A percentile compares a stretch with the other conserved stretches of the same genome.
phyloP scores from a whole-genome alignment of 2,888 invertebrate genomes.

The Phanerotoma sp. region DNA sequence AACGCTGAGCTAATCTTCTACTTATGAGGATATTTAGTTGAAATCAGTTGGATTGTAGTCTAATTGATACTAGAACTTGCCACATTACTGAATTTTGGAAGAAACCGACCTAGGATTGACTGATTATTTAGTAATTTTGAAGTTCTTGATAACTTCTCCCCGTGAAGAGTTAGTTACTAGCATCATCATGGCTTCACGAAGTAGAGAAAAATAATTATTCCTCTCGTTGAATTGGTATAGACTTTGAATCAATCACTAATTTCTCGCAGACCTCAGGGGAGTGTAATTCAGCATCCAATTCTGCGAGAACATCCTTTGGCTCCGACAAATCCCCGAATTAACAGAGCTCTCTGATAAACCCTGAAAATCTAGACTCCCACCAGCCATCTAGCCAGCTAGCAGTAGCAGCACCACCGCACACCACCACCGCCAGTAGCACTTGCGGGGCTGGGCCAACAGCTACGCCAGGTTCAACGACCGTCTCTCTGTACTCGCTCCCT shows the following conservation, averaged over 20 bases:
- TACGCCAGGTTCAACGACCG: conserved; percentile 35
- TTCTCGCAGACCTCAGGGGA: not conserved
- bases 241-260: conserved; percentile 1
- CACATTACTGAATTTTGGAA: no score
- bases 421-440: not conserved
- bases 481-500: conserved; percentile 32
- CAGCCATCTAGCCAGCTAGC: not conserved
- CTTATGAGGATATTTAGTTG: no score
- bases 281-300: not conserved
- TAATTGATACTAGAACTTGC: no score
- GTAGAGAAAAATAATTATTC: not conserved
- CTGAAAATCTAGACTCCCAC: conserved; percentile 5
- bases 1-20: no score
- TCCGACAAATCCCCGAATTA: not conserved
- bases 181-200: no score
- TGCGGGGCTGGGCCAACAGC: conserved; percentile 1
- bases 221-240: not conserved
- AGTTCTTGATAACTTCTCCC: no score
- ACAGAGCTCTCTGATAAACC: conserved; percentile 4
- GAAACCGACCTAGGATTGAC: no score
- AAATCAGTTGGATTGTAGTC: no score
- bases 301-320: not conserved
- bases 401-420: not conserved
- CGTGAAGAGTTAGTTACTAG: no score
- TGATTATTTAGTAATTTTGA: no score